Evolutionary conservation across 2,797 vertebrate genomes (phyloP).

Genomic region (Artibeus jamaicensis): DNA sequence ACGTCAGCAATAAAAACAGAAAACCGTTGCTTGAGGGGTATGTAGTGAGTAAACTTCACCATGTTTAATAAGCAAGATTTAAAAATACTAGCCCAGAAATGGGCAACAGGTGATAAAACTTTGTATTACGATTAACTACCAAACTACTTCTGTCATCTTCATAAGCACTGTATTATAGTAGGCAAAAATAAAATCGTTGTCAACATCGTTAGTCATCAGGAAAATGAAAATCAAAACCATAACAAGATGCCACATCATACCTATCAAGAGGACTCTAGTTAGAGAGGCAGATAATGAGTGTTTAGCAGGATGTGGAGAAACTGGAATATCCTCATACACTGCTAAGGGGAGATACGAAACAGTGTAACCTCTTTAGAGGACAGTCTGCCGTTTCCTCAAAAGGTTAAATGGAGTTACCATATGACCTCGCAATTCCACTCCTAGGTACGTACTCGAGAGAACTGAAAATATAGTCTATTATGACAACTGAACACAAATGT

Average conservation of each 20-base stretch:
- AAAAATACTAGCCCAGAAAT: not conserved
- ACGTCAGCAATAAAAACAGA: not conserved
- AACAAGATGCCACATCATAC: not conserved
- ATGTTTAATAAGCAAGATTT: not conserved
- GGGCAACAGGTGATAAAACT: not conserved
- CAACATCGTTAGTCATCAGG: not conserved
- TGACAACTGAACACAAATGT: not conserved
- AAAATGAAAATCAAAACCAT: conserved; percentile 10
- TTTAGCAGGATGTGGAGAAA: not conserved
- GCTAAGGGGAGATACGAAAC: not conserved
- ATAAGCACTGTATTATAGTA: not conserved
- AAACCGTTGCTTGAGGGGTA: not conserved
- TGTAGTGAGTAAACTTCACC: not conserved
- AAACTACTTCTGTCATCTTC: not conserved
- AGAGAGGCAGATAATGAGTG: not conserved
- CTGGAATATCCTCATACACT: not conserved
- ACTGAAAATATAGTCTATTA: not conserved
- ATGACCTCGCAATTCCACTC: not conserved
- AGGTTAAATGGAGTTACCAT: not conserved
- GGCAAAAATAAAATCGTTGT: not conserved
- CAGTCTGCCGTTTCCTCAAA: not conserved
- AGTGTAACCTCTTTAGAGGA: not conserved
- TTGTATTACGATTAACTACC: not conserved
- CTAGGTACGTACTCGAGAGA: not conserved
- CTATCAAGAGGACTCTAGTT: not conserved